Evolutionary conservation across 2,888 invertebrate species (phyloP).

Genomic region (Busseola fusca): DNA sequence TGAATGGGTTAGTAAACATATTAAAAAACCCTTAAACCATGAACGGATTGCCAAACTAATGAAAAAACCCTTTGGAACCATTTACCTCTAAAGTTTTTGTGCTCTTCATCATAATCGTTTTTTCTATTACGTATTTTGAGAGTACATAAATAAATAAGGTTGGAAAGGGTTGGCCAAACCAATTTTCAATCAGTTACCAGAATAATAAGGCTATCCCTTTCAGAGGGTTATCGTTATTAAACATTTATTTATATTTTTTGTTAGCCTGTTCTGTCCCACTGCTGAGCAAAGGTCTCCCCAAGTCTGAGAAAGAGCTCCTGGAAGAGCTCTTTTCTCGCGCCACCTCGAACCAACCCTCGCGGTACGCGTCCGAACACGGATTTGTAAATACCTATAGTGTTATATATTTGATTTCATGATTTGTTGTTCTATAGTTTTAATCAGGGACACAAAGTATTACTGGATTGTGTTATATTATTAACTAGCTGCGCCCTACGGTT

Average conservation of each 20-base stretch:
- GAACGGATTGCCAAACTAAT: not conserved
- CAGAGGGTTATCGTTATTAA: not conserved
- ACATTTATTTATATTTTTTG: too few relatives aligned
- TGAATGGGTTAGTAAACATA: not conserved
- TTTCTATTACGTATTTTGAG: not conserved
- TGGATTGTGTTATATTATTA: not conserved
- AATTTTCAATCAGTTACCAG: not conserved
- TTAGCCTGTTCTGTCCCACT: too few relatives aligned
- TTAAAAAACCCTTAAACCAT: not conserved
- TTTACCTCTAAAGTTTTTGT: not conserved
- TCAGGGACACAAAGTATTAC: not conserved
- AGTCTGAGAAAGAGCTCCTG: too few relatives aligned
- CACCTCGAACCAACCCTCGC: too few relatives aligned
- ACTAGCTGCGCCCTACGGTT: too few relatives aligned
- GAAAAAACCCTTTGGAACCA: not conserved
- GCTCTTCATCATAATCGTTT: not conserved
- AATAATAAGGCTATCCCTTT: not conserved
- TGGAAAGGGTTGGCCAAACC: not conserved
- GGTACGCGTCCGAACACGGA: too few relatives aligned
- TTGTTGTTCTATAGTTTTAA: not conserved
- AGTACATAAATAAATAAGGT: slow-evolving; percentile 1
- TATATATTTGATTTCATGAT: not conserved
- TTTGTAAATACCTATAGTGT: too few relatives aligned
- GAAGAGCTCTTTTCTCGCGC: too few relatives aligned
- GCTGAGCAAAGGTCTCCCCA: too few relatives aligned